A percentile compares a stretch with the other conserved stretches of the same genome.
phyloP scores from a whole-genome alignment of 2,888 invertebrate genomes.

The Paralinhomoeus sp. region DNA sequence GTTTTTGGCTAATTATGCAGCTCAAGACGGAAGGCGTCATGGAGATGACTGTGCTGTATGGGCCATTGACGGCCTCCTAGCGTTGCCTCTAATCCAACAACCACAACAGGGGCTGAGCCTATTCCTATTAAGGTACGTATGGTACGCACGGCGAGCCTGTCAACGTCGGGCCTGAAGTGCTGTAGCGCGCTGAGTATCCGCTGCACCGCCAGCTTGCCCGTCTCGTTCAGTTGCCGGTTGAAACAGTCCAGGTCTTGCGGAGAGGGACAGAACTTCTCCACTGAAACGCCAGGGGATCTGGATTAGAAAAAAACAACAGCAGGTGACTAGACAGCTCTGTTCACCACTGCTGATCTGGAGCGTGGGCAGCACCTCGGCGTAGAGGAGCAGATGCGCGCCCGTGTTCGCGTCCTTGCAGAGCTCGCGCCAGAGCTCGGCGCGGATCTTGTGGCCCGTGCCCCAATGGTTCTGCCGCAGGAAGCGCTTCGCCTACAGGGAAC shows the following conservation, averaged over 20 bases:
- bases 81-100: too few relatives aligned
- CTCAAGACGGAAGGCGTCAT: too few relatives aligned
- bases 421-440: conserved; percentile 19
- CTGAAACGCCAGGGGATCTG: neutral
- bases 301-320: too few relatives aligned
- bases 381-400: neutral
- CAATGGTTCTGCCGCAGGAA: conserved; percentile 21
- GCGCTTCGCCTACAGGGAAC: conserved; percentile 22
- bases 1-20: too few relatives aligned
- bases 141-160: too few relatives aligned
- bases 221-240: neutral
- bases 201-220: conserved; percentile 9
- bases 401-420: conserved; percentile 8
- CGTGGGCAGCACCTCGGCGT: neutral
- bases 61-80: too few relatives aligned
- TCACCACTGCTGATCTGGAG: neutral
- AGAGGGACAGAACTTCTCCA: neutral
- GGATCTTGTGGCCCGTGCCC: conserved; percentile 21
- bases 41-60: too few relatives aligned
- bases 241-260: neutral
- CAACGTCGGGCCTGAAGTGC: conserved; percentile 20
- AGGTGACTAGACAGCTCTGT: too few relatives aligned
- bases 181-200: conserved; percentile 20
- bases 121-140: too few relatives aligned
- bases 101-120: too few relatives aligned